Conservation (phyloP, 2,797 vertebrate species). For the Sphaeramia orbicularis region DNA sequence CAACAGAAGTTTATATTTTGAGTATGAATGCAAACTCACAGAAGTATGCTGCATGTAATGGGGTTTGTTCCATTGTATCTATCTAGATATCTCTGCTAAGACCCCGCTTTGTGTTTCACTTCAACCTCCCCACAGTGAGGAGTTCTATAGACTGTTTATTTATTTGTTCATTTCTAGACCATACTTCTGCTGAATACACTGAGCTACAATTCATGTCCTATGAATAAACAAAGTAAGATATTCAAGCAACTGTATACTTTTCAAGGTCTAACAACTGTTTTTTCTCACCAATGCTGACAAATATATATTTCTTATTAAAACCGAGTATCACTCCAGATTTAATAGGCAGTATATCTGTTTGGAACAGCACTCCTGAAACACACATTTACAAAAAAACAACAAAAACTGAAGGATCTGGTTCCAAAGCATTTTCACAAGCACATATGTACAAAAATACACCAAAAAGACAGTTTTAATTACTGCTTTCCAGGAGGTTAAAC, state of each 20-base stretch:
- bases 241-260: slow-evolving; percentile 1
- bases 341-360: slow-evolving; percentile 23
- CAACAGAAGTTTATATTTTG: slow-evolving; percentile 22
- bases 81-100: slow-evolving; percentile 32
- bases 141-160: slow-evolving; percentile 14
- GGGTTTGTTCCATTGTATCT: slow-evolving; percentile 34
- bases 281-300: slow-evolving; percentile 2
- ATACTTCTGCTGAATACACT: slow-evolving; percentile 26
- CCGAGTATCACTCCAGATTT: slow-evolving; percentile 6
- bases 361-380: neutral
- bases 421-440: slow-evolving; percentile 10
- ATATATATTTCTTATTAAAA: neutral
- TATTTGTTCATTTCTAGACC: slow-evolving; percentile 33
- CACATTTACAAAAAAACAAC: neutral
- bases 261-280: no score
- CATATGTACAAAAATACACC: neutral
- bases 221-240: slow-evolving; percentile 33
- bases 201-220: slow-evolving; percentile 31
- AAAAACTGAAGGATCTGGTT: slow-evolving; percentile 3
- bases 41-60: slow-evolving; percentile 50
- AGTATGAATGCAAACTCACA: slow-evolving; percentile 45
- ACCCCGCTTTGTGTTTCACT: slow-evolving; percentile 43
- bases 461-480: neutral
- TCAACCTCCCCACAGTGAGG: slow-evolving; percentile 34
- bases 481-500: neutral